Conservation (phyloP, 2,888 invertebrate species). For the Lagria hirta region DNA sequence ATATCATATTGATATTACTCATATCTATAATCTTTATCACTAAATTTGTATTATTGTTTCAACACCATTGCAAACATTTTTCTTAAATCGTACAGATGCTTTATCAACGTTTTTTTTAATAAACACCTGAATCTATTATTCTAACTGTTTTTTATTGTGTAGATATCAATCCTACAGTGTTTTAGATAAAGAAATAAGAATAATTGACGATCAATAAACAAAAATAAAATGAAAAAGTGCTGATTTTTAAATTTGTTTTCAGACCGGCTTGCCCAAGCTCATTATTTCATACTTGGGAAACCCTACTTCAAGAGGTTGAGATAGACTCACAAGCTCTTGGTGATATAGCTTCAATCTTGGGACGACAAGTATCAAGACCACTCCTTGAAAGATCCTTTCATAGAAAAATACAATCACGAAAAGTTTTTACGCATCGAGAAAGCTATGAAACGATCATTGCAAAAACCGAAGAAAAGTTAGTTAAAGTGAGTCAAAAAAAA, state of each 20-base stretch:
- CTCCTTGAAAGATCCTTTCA: slow-evolving; percentile 85
- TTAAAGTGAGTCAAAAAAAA: slow-evolving; percentile 59
- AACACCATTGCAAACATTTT: no score
- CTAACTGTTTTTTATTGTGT: no score
- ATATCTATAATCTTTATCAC: no score
- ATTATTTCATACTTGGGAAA: slow-evolving; percentile 89
- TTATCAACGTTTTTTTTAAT: no score
- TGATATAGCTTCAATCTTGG: slow-evolving; percentile 79
- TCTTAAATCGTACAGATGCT: no score
- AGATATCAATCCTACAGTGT: no score
- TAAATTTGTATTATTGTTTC: no score
- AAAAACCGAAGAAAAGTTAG: slow-evolving; percentile 79
- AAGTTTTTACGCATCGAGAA: slow-evolving; percentile 87
- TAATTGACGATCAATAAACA: no score
- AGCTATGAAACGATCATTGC: slow-evolving; percentile 84
- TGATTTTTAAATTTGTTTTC: slow-evolving; percentile 38
- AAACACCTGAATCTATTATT: no score
- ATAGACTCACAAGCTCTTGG: slow-evolving; percentile 83
- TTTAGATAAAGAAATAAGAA: no score
- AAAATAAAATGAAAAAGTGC: no score
- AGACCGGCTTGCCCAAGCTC: slow-evolving; percentile 79
- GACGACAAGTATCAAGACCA: slow-evolving; percentile 76
- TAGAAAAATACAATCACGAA: slow-evolving; percentile 87
- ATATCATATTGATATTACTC: no score
- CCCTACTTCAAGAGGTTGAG: slow-evolving; percentile 86